A percentile compares a stretch with the other conserved stretches of the same genome.
Evolutionary conservation across 2,888 invertebrate species (phyloP).

Genomic region (Drosophila prostipennis): DNA sequence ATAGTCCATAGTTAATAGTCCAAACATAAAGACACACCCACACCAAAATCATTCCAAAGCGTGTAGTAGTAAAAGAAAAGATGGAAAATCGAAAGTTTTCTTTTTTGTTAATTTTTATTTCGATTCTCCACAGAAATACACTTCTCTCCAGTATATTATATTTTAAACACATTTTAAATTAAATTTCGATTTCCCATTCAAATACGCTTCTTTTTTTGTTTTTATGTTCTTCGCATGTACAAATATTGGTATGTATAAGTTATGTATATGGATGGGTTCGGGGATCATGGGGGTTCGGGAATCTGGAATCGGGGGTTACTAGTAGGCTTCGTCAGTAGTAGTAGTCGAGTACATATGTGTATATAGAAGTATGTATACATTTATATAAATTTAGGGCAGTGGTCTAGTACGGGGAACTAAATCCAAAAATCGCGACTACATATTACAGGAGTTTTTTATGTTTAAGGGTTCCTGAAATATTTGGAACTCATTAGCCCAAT

Average conservation of each 20-base stretch:
- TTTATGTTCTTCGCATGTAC: slow-evolving; percentile 58
- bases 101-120: slow-evolving; percentile 65
- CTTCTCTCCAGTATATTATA: slow-evolving; percentile 40
- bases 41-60: neutral
- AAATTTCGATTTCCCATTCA: slow-evolving; percentile 38
- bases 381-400: slow-evolving; percentile 43
- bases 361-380: slow-evolving; percentile 55
- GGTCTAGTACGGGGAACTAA: neutral
- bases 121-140: slow-evolving; percentile 75
- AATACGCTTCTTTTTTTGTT: neutral
- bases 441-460: too few species aligned
- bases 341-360: slow-evolving; percentile 58
- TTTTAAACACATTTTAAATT: slow-evolving; percentile 71
- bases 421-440: neutral
- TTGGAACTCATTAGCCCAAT: neutral
- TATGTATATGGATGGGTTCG: slow-evolving; percentile 34
- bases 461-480: too few species aligned
- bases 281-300: neutral
- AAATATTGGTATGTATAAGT: slow-evolving; percentile 74
- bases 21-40: neutral
- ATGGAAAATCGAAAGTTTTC: neutral
- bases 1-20: too few species aligned
- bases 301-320: slow-evolving; percentile 14
- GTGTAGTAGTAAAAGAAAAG: neutral
- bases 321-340: slow-evolving; percentile 48